Base-by-base conservation (phyloP, 2,888 invertebrate genomes). In the Acrobasis repandana region DNA sequence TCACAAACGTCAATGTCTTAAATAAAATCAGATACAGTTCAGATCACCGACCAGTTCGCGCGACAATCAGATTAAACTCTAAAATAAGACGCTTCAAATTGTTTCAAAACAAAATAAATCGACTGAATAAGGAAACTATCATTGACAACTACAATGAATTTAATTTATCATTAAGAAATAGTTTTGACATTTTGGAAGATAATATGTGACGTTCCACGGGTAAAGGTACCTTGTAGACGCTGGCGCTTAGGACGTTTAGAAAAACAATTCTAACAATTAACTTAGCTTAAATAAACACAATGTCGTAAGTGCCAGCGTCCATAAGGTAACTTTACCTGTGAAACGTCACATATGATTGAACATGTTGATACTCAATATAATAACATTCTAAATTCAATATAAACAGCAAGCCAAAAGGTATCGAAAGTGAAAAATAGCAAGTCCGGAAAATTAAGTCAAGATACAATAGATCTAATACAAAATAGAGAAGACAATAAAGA, bases 1-100 rank as follows among this genome's bases (percentile, higher is more conserved):
- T 64, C 16, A 61, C 59, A 52, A 50, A 65, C 34, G 34, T 62
- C 28, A 46, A 48, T 33, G 15, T 61, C n/a, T 48, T 61, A 43
- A 61, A 49, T 16, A 58, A 28, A 18, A 34, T 56, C 15, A 56
- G n/a, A 38, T 50, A 36, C 33, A 58, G 58, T 15, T 33, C 56
- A 9, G 61, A 56, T 15, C 60, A 61, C n/a, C 47, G 60, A 56
- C 49, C 56, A 16, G 36, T 61, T 11, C 15, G 58, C 9, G 36
- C 48, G 2, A 58, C 4, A 58, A n/a, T 58, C 9, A 18, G 9
- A 38, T 49, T 58, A 10, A 38, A 49, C 20, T 34, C 49, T 15
- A 36, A 50, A 50, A 14, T 49, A 2, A 18, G 11, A 2, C 48
- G 49, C 6, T 18, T 14, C 1, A 38, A 16, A 50, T 4, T 49